Percentiles rank a stretch among this genome's conserved stretches.
Conservation (phyloP, 2,888 invertebrate genomes). For the Abscondita cerata region DNA sequence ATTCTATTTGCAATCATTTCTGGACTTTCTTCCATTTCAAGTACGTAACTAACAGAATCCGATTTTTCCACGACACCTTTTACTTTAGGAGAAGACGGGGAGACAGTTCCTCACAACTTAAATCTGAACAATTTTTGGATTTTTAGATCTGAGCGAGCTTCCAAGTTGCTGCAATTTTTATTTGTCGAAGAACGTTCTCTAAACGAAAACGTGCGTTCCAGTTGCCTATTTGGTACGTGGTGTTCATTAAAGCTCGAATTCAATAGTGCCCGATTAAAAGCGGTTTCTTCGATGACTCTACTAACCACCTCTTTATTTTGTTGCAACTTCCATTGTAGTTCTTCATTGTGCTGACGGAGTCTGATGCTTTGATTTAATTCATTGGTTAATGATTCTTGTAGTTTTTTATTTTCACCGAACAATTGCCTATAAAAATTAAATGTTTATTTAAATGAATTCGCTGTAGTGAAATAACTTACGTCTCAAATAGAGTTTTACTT, state of each 20-base stretch:
- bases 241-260: constrained; percentile 54
- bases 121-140: constrained; percentile 46
- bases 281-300: constrained; percentile 50
- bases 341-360: constrained; percentile 84
- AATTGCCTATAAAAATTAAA: constrained; percentile 62
- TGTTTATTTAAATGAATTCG: background rate
- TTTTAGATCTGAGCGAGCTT: constrained; percentile 26
- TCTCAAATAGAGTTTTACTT: constrained; percentile 75
- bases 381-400: constrained; percentile 76
- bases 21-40: constrained; percentile 78
- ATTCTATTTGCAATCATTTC: constrained; percentile 75
- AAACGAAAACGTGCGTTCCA: constrained; percentile 52
- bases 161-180: constrained; percentile 31
- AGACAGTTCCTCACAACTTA: constrained; percentile 57
- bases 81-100: constrained; percentile 76
- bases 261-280: constrained; percentile 49
- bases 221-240: constrained; percentile 26
- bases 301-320: constrained; percentile 78
- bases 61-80: constrained; percentile 86
- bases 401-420: constrained; percentile 72
- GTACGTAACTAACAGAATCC: constrained; percentile 86
- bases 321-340: constrained; percentile 84
- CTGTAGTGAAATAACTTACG: constrained; percentile 59
- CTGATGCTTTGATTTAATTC: constrained; percentile 81
- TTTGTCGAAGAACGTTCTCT: constrained; percentile 48